Evolutionary conservation across 1,140 invertebrate species (phyloP), one percentile per base, ranked within the genome.

Genomic region (Apis dorsata): DNA sequence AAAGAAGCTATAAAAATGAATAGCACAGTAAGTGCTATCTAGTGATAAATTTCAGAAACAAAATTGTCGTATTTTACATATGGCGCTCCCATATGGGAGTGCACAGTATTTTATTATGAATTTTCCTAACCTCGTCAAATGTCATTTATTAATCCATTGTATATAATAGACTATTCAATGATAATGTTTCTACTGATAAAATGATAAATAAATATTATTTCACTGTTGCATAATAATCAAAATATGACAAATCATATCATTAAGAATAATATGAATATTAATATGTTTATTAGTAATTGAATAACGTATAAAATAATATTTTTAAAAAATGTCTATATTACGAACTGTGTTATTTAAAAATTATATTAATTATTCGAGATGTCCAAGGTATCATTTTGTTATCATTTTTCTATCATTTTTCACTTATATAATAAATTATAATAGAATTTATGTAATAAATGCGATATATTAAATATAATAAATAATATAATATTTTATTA

Each of bases 261-360:
- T 72, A 15, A 49, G 15, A 34, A 44, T 24, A 44, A 44, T 44
- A 44, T 44, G 5, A 44, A 44, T 44, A 44, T 44, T 44, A 44
- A 7, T 44, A 11, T 81, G 19, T 10, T 81, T 66, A 44, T 55
- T 24, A 3, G 34, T 8, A 69, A 53, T 53, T 19, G 11, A 60
- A n/a, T 60, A 44, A 24, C 13, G 5, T 65, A 49, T 53, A 74
- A 15, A 15, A 66, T 77, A 72, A 76, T 79, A 57, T 57, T 82
- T 65, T 51, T 10, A 11, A 62, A 86, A 79, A 83, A 90, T 90
- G 89, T 89, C 86, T 53, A 63, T 90, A 19, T 68, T 90, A 51
- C 72, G 88, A 11, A 74, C 83, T n/a, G 75, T 86, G 24, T 70
- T 86, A 70, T 87, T 84, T 62, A 81, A 81, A 19, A 81, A 21